phyloP scores from a whole-genome alignment of 2,113 vertebrate genomes.

The Eolophus roseicapilla region DNA sequence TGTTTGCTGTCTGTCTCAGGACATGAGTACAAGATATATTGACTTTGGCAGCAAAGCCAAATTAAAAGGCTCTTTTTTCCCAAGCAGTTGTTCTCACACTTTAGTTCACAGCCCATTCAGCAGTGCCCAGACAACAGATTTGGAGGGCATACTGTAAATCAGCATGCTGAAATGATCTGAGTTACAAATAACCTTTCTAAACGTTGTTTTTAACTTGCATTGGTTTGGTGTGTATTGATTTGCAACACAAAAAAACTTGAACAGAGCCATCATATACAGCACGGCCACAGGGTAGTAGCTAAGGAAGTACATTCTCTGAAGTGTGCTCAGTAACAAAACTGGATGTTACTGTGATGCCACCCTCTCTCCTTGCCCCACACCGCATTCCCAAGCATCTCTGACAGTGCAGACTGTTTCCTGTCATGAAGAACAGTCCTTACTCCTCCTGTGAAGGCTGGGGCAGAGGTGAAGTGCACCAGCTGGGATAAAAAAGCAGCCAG shows the following conservation, averaged over 20 bases:
- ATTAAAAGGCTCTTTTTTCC: neutral
- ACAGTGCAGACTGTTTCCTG: neutral
- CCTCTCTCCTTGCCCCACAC: neutral
- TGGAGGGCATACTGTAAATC: neutral
- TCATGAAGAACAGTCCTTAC: neutral
- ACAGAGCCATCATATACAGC: neutral
- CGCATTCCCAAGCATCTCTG: neutral
- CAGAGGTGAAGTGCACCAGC: neutral
- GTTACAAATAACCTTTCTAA: neutral
- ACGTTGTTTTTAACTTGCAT: neutral
- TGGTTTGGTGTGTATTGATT: neutral
- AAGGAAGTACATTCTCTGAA: neutral
- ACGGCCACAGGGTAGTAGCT: neutral
- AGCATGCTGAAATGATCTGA: neutral
- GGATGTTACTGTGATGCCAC: fast-evolving
- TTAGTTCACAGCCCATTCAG: neutral
- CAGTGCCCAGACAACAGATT: neutral
- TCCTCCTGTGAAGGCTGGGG: neutral
- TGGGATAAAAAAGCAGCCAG: neutral
- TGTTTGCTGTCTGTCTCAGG: neutral
- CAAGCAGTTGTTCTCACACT: neutral
- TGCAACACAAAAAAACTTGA: neutral
- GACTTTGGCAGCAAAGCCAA: neutral
- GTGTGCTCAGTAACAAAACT: neutral
- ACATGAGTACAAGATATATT: neutral